Evolutionary conservation across 2,888 invertebrate genomes (phyloP), one percentile per base, ranked within the genome.

Genomic region (Aproaerema taeniolella): DNA sequence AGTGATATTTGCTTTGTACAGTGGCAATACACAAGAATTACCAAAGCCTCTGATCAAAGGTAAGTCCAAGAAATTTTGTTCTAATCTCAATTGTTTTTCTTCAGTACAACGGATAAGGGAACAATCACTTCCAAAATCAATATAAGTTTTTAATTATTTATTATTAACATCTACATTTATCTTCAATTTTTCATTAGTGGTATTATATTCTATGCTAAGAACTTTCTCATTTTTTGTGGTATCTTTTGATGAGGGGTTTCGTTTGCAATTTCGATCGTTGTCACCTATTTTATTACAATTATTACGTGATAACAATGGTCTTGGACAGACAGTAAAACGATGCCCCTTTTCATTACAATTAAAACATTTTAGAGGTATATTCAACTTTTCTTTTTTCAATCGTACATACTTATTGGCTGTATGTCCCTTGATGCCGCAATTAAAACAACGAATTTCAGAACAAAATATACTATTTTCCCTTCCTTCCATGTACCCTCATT

Each of bases 61-160:
- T 1, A 33, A n/a, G 6, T 20, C 7, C 2, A 3, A 3, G 11
- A 7, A 12, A n/a, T 12, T 24, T 33, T 24, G 11, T 2, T 3
- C 11, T 10, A 33, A 33, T 8, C 7, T 2, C 9, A 33, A 13
- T 20, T 33, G 1, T 12, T 10, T 11, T 7, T 20, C 33, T 8
- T 33, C 24, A 8, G 24, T 12, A 12, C 4, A 7, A 11, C 12
- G 5, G 2, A 33, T 24, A 12, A 33, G 12, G 11, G 24, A 24
- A 24, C 33, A 33, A 8, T 33, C 33, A n/a, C 24, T 33, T 7
- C 33, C 33, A 33, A 33, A 33, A 11, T 33, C 33, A 12, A 33
- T 33, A 12, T 24, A 33, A 8, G 24, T 8, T 20, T 3, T 20
- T 2, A 24, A 20, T 12, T 13, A 10, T 24, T 33, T 20, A 33